Conservation (phyloP, 2,888 invertebrate species). For the Griposia aprilina region DNA sequence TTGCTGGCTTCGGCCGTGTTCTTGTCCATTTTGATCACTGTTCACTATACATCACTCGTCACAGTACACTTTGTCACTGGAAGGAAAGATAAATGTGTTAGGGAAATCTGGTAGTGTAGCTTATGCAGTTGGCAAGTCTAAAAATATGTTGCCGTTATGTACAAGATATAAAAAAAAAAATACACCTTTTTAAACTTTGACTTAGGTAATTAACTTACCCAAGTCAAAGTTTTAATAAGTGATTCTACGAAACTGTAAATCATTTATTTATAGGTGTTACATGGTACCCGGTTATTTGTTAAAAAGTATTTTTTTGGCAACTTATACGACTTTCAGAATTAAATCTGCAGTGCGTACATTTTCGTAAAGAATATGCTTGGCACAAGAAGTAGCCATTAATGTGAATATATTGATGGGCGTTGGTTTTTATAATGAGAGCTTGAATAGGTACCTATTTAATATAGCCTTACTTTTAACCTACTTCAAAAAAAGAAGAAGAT, state of each 20-base stretch:
- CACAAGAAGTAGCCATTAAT: background rate
- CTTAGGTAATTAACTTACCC: too few species aligned
- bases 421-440: constrained; percentile 2
- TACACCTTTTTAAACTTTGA: too few species aligned
- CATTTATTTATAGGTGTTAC: constrained; percentile 32
- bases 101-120: background rate
- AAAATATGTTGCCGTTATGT: background rate
- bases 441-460: too few species aligned
- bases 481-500: background rate
- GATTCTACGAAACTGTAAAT: background rate
- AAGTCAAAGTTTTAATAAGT: background rate
- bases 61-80: constrained; percentile 72
- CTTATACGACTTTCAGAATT: constrained; percentile 28
- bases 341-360: constrained; percentile 48
- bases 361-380: constrained; percentile 13
- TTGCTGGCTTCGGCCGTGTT: constrained; percentile 74
- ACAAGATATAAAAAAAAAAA: background rate
- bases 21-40: constrained; percentile 79
- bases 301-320: constrained; percentile 16
- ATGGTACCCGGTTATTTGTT: constrained; percentile 18
- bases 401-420: too few species aligned
- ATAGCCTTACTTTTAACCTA: background rate
- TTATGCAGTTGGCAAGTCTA: background rate
- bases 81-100: constrained; percentile 56
- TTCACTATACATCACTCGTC: constrained; percentile 70